These are phyloP conservation scores for Dermatophagoides farinae DNA, from an alignment of 1,140 invertebrate genomes.

Conservation along the genomic window DNA sequence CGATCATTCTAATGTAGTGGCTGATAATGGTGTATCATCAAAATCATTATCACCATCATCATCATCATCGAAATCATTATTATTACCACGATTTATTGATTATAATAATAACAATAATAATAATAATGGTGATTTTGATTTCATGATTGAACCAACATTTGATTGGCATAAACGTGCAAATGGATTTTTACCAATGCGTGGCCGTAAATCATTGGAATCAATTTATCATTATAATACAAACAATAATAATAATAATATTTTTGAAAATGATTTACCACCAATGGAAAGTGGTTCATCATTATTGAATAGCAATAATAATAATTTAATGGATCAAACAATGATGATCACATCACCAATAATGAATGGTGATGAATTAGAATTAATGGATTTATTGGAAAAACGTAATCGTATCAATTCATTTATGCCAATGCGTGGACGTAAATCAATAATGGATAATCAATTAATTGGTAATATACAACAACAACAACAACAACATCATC, in stretches of 20 bases:
- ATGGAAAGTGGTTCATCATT: no score
- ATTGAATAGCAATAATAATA: not conserved
- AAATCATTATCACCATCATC: no score
- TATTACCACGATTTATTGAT: no score
- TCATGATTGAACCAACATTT: no score
- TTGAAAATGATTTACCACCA: not conserved
- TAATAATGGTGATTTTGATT: no score
- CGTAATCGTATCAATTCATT: not conserved
- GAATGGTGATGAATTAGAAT: not conserved
- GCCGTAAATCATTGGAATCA: not conserved
- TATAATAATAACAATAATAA: no score
- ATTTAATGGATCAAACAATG: not conserved
- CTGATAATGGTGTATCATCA: no score
- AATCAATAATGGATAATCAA: no score
- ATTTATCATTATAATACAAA: not conserved
- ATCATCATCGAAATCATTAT: no score
- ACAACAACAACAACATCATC: not conserved
- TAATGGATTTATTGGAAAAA: not conserved
- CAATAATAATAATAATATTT: no score
- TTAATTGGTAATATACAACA: not conserved
- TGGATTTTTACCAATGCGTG: constrained; percentile 8
- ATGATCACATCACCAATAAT: not conserved
- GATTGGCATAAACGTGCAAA: not conserved
- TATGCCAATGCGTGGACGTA: constrained; percentile 9
- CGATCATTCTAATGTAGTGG: no score